Percentiles rank a stretch among this genome's conserved stretches.
Conservation (phyloP, 2,888 invertebrate species). For the Aspidiotus destructor region DNA sequence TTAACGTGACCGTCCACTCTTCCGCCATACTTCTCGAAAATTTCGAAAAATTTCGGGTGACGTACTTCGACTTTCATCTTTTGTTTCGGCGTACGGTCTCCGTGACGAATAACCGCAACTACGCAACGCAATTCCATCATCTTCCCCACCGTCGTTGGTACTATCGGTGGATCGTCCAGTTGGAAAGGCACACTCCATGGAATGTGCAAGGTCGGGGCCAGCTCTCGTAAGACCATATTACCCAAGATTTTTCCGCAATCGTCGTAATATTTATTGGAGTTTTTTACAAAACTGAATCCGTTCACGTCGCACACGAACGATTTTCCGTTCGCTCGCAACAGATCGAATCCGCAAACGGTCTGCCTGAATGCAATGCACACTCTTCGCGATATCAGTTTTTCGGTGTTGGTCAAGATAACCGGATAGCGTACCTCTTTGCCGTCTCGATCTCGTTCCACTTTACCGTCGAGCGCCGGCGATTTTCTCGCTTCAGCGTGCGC, state of each 20-base stretch:
- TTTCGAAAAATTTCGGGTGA: constrained; percentile 95
- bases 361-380: constrained; percentile 95
- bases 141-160: constrained; percentile 97
- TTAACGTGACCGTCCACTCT: constrained; percentile 93
- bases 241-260: constrained; percentile 97
- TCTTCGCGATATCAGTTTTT: constrained; percentile 94
- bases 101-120: constrained; percentile 93
- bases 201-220: constrained; percentile 91
- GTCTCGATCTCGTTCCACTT: constrained; percentile 94
- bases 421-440: constrained; percentile 98
- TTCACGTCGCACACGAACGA: constrained; percentile 99
- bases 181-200: constrained; percentile 97
- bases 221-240: constrained; percentile 89
- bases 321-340: constrained; percentile 94
- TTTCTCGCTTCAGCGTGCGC: constrained; percentile 99
- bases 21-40: constrained; percentile 95
- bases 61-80: constrained; percentile 99
- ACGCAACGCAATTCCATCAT: constrained; percentile 92
- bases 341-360: constrained; percentile 98
- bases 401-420: constrained; percentile 91
- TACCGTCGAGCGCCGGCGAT: constrained; percentile 95
- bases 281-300: constrained; percentile 99
- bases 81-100: constrained; percentile 98
- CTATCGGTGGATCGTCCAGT: constrained; percentile 95
- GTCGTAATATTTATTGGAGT: constrained; percentile 98